A percentile compares a stretch with the other conserved stretches of the same genome.
These are phyloP conservation scores for Oreonectes daqikongensis DNA, from an alignment of 2,797 vertebrate genomes.

Conservation along the genomic window DNA sequence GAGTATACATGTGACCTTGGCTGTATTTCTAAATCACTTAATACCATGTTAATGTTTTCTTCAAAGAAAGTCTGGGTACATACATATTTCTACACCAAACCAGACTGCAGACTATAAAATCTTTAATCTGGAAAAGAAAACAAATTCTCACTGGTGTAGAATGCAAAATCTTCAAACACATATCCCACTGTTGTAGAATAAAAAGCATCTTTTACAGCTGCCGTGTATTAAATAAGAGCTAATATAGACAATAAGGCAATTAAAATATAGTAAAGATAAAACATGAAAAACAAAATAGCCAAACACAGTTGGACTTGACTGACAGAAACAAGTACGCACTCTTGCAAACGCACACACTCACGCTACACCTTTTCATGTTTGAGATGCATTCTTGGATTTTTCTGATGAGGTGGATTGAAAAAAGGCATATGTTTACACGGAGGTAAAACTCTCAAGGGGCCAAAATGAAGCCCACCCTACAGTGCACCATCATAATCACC, in stretches of 20 bases:
- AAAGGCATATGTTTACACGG: slow-evolving; percentile 39
- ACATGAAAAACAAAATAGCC: slow-evolving; percentile 29
- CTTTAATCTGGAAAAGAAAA: slow-evolving; percentile 58
- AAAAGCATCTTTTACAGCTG: slow-evolving; percentile 64
- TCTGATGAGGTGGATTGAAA: slow-evolving; percentile 12
- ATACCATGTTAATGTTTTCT: slow-evolving; percentile 60
- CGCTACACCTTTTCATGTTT: slow-evolving; percentile 8
- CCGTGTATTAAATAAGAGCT: slow-evolving; percentile 62
- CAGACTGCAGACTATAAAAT: slow-evolving; percentile 61
- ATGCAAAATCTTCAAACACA: slow-evolving; percentile 45
- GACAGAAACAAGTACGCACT: slow-evolving; percentile 26
- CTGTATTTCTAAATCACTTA: slow-evolving; percentile 61
- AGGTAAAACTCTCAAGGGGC: slow-evolving; percentile 33
- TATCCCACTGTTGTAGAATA: slow-evolving; percentile 62
- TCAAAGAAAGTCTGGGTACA: slow-evolving; percentile 56
- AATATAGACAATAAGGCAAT: slow-evolving; percentile 64
- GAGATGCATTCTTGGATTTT: slow-evolving; percentile 11
- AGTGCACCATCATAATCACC: slow-evolving; percentile 35
- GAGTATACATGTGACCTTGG: slow-evolving; percentile 56
- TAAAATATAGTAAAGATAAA: slow-evolving; percentile 47
- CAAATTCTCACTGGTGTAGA: slow-evolving; percentile 46
- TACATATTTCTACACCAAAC: slow-evolving; percentile 55
- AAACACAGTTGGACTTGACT: slow-evolving; percentile 25
- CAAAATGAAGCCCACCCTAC: slow-evolving; percentile 32
- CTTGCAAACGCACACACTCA: slow-evolving; percentile 2